phyloP scores from a whole-genome alignment of 2,888 invertebrate genomes.

The Mystacides longicornis region DNA sequence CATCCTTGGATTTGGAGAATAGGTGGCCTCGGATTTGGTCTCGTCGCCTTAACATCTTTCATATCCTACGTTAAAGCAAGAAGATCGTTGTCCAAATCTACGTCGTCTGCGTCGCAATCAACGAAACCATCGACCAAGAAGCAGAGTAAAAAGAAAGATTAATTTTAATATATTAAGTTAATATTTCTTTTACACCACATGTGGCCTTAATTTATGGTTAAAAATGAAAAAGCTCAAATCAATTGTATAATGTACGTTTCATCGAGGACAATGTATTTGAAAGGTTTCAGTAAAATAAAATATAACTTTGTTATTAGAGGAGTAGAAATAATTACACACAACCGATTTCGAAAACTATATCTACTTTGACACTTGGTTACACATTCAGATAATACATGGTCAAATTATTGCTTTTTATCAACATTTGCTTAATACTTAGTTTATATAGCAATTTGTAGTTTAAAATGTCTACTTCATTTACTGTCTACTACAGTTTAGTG shows the following conservation, averaged over 20 bases:
- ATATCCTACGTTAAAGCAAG: slow-evolving; percentile 45
- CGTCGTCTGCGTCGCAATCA: not conserved
- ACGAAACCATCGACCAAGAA: slow-evolving; percentile 11
- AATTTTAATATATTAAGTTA: not conserved
- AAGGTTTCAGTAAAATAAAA: not conserved
- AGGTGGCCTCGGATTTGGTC: slow-evolving; percentile 42
- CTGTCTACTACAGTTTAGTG: too few species aligned
- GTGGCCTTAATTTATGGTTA: not conserved
- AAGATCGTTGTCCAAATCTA: slow-evolving; percentile 4
- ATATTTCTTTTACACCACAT: not conserved
- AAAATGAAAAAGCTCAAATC: not conserved
- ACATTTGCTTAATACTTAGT: too few species aligned
- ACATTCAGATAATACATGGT: too few species aligned
- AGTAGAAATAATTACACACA: too few species aligned
- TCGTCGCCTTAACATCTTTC: slow-evolving; percentile 43
- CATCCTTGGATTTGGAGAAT: slow-evolving; percentile 49
- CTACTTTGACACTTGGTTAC: too few species aligned
- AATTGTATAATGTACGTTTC: not conserved
- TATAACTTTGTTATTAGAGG: not conserved
- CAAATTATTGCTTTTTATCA: too few species aligned
- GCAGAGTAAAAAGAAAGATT: slow-evolving; percentile 22
- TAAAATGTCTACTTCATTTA: too few species aligned
- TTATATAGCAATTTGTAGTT: too few species aligned
- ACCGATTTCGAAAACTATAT: too few species aligned
- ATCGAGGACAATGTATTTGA: not conserved